These are phyloP conservation scores for Temnothorax ravouxi DNA, from an alignment of 2,888 invertebrate species.

Conservation along the genomic window DNA sequence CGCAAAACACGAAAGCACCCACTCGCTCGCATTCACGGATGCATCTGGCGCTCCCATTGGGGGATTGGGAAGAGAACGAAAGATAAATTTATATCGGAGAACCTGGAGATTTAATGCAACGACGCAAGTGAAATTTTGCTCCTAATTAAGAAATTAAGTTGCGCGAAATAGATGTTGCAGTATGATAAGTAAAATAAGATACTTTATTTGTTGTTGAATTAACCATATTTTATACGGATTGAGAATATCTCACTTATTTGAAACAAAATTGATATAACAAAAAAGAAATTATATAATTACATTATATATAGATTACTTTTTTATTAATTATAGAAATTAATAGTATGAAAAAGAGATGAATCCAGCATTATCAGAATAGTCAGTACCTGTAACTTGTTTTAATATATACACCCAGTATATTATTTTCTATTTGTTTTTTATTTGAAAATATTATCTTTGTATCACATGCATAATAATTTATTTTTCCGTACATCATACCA, in stretches of 20 bases:
- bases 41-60: slow-evolving; percentile 58
- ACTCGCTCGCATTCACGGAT: slow-evolving; percentile 34
- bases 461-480: neutral
- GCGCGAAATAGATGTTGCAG: neutral
- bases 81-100: slow-evolving; percentile 45
- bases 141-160: neutral
- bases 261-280: neutral
- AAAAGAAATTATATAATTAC: neutral
- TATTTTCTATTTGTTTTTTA: neutral
- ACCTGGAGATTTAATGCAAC: neutral
- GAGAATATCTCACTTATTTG: neutral
- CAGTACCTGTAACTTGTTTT: neutral
- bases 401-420: neutral
- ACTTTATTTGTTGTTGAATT: neutral
- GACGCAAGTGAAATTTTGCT: neutral
- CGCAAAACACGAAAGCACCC: slow-evolving; percentile 65
- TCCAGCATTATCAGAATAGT: neutral
- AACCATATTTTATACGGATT: neutral
- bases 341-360: neutral
- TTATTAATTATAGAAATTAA: neutral
- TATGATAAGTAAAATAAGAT: neutral
- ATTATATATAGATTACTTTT: neutral
- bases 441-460: neutral
- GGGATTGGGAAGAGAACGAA: slow-evolving; percentile 53
- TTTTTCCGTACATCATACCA: neutral